These are phyloP conservation scores for Smutsia temminckii DNA, from an alignment of 2,797 vertebrate species.

Conservation along the genomic window DNA sequence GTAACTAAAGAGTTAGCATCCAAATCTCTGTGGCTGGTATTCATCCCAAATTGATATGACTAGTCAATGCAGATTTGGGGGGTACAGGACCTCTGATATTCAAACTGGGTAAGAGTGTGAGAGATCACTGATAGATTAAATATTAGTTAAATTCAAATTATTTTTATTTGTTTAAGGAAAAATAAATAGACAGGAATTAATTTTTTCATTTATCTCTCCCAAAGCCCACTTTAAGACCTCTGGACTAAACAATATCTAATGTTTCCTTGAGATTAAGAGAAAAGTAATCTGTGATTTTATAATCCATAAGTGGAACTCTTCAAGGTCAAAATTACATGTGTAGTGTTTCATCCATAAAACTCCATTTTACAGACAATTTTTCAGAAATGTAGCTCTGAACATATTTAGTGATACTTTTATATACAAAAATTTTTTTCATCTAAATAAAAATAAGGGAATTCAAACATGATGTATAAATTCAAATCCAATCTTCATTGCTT, in stretches of 20 bases:
- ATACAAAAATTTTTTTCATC: neutral
- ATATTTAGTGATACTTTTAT: neutral
- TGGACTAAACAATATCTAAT: neutral
- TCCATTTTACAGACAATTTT: neutral
- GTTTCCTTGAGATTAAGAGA: neutral
- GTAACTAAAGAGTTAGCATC: neutral
- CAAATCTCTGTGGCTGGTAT: neutral
- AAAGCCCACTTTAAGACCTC: neutral
- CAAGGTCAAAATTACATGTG: neutral
- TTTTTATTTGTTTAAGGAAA: constrained; percentile 7
- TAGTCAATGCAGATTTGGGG: neutral
- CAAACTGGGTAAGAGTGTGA: neutral
- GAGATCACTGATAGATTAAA: neutral
- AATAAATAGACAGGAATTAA: neutral
- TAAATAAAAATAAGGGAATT: neutral
- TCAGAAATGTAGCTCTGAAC: constrained; percentile 2
- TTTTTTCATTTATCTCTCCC: neutral
- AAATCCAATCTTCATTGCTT: neutral
- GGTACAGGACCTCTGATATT: neutral
- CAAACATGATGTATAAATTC: neutral
- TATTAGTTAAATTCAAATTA: neutral
- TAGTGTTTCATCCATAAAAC: constrained; percentile 6
- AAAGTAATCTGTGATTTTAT: neutral
- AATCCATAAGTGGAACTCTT: neutral
- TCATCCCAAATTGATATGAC: neutral